Percentiles rank a stretch among this genome's conserved stretches.
These are phyloP conservation scores for Drosophila elegans DNA, from an alignment of 1,140 invertebrate species.

Conservation along the genomic window DNA sequence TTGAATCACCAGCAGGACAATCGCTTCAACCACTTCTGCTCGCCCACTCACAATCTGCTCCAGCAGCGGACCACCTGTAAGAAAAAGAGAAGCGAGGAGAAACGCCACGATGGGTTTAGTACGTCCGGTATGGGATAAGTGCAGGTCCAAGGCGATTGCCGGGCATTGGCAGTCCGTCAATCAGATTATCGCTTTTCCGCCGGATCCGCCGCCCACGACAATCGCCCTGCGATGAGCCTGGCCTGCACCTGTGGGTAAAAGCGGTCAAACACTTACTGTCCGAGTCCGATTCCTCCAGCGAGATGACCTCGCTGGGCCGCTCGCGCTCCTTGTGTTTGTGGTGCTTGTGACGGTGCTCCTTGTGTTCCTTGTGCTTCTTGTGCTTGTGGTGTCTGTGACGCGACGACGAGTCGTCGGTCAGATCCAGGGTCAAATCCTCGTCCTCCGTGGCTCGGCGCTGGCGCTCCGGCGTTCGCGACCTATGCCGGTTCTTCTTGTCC, in stretches of 20 bases:
- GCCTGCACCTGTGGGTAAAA: constrained; percentile 42
- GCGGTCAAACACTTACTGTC: constrained; percentile 61
- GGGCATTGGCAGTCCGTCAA: constrained; percentile 21
- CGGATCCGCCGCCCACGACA: constrained; percentile 35
- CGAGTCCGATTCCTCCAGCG: constrained; percentile 76
- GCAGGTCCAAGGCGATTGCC: constrained; percentile 55
- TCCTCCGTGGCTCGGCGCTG: constrained; percentile 31
- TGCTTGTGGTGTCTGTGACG: constrained; percentile 69
- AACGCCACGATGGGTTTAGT: constrained; percentile 57
- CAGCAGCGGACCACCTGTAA: constrained; percentile 49
- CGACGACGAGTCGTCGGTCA: constrained; percentile 61
- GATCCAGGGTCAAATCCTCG: constrained; percentile 61
- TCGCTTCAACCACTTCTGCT: constrained; percentile 21
- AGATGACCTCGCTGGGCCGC: constrained; percentile 68
- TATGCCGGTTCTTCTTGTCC: constrained; percentile 79
- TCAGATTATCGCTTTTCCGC: constrained; percentile 60
- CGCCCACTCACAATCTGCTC: constrained; percentile 54
- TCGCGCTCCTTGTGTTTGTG: constrained; percentile 70
- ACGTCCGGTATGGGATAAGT: constrained; percentile 27
- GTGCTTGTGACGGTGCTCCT: constrained; percentile 72
- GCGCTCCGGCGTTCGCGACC: constrained; percentile 64
- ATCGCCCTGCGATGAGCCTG: constrained; percentile 40
- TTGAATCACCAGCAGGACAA: background rate
- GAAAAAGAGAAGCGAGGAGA: constrained; percentile 36
- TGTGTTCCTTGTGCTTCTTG: constrained; percentile 32